Percentiles rank a stretch among this genome's conserved stretches.
phyloP scores from a whole-genome alignment of 2,113 vertebrate genomes.

The Xiphias gladius region DNA sequence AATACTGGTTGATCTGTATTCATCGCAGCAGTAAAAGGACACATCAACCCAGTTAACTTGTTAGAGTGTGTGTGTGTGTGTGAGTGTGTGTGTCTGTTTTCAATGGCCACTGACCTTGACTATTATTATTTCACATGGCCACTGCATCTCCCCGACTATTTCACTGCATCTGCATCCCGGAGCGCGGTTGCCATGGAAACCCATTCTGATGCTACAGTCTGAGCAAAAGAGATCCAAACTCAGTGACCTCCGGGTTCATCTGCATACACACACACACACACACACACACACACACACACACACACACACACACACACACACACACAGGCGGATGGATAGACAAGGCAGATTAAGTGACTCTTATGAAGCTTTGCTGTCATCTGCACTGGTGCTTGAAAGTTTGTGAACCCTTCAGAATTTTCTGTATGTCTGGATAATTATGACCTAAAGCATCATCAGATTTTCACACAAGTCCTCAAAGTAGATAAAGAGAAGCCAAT shows the following conservation, averaged over 20 bases:
- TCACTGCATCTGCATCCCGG: no score
- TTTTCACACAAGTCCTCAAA: no score
- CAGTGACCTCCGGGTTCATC: constrained; percentile 45
- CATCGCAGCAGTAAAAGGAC: constrained; percentile 9
- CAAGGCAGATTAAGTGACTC: constrained; percentile 55
- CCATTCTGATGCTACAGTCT: constrained; percentile 40
- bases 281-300: constrained; percentile 14
- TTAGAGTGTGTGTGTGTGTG: not conserved
- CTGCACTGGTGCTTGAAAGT: not conserved
- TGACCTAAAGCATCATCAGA: no score
- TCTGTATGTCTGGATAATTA: no score
- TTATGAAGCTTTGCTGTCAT: constrained; percentile 46
- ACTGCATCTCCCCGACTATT: no score
- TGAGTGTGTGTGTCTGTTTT: constrained; percentile 20
- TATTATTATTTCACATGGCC: no score
- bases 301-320: constrained; percentile 8
- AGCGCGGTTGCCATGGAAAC: constrained; percentile 66
- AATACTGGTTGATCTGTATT: constrained; percentile 3
- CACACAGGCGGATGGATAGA: not conserved
- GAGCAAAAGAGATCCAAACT: constrained; percentile 50
- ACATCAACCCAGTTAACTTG: not conserved
- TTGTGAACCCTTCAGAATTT: no score
- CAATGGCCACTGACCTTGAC: not conserved
- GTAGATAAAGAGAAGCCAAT: no score
- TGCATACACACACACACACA: not conserved